Evolutionary conservation across 1,140 invertebrate species (phyloP).

Genomic region (Tetramorium parvispinum): DNA sequence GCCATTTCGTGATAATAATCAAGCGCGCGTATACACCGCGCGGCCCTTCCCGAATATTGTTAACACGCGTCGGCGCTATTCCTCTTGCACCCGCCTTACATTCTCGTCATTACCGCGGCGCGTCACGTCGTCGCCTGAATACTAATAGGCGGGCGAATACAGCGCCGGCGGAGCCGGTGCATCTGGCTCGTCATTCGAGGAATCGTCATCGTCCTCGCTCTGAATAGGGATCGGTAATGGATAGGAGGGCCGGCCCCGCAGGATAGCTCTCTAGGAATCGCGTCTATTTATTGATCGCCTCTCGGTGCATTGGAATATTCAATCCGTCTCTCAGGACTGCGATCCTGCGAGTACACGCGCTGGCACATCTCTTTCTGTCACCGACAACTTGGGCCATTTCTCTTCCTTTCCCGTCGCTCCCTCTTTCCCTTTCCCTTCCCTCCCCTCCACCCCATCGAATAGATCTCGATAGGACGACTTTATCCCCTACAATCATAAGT

Average conservation of each 20-base stretch:
- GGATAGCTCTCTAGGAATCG: slow-evolving; percentile 71
- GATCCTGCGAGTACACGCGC: neutral
- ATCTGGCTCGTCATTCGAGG: slow-evolving; percentile 26
- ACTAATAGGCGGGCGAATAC: slow-evolving; percentile 49
- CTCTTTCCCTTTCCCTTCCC: neutral
- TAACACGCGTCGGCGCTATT: slow-evolving; percentile 44
- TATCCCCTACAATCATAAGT: slow-evolving; percentile 28
- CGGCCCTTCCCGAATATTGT: slow-evolving; percentile 45
- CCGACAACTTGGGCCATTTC: slow-evolving; percentile 24
- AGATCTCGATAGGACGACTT: slow-evolving; percentile 26
- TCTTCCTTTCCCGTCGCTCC: neutral
- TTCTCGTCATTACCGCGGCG: slow-evolving; percentile 47
- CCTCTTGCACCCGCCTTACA: slow-evolving; percentile 46
- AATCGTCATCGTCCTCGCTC: slow-evolving; percentile 40
- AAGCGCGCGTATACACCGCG: neutral
- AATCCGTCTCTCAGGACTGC: slow-evolving; percentile 34
- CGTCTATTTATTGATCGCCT: slow-evolving; percentile 74
- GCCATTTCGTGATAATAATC: slow-evolving; percentile 34
- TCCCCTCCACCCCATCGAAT: neutral
- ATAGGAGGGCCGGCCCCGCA: slow-evolving; percentile 53
- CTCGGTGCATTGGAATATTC: slow-evolving; percentile 70
- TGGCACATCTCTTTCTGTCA: neutral
- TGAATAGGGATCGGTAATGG: slow-evolving; percentile 66
- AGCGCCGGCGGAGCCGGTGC: neutral
- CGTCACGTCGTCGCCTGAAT: slow-evolving; percentile 61